These are phyloP conservation scores for Periophthalmus modestus DNA, from an alignment of 2,113 vertebrate species.

Conservation along the genomic window DNA sequence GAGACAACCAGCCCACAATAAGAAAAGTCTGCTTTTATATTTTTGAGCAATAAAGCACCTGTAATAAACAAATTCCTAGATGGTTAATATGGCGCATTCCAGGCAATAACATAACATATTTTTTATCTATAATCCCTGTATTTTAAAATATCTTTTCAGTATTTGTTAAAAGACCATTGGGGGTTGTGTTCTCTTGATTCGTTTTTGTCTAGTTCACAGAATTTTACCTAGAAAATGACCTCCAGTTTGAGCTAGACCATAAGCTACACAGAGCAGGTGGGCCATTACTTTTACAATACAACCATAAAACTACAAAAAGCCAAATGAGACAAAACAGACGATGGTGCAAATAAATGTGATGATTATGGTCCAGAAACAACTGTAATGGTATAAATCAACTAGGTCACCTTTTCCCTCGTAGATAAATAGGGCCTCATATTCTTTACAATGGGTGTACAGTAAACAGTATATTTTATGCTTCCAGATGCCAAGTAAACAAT, in stretches of 20 bases:
- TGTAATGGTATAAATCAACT: conserved; percentile 17
- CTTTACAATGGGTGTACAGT: not conserved
- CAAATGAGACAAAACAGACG: conserved; percentile 19
- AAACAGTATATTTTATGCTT: not conserved
- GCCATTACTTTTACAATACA: conserved; percentile 25
- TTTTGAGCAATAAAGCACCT: not conserved
- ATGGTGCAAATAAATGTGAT: conserved; percentile 16
- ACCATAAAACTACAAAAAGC: conserved; percentile 20
- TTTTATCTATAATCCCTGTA: not conserved
- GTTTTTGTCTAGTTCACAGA: not conserved
- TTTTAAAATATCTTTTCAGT: not conserved
- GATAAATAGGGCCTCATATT: not conserved
- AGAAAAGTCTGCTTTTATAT: no score
- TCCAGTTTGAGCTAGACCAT: not conserved
- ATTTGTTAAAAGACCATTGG: not conserved
- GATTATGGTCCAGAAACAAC: conserved; percentile 15
- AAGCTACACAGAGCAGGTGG: conserved; percentile 14
- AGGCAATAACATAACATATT: no score
- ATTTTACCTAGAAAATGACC: not conserved
- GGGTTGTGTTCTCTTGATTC: not conserved
- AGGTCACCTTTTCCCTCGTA: not conserved
- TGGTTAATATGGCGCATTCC: no score
- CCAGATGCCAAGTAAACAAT: not conserved
- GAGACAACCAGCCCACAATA: not conserved
- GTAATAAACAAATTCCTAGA: no score